Conservation (phyloP, 2,113 vertebrate species). For the Pholis gunnellus region DNA sequence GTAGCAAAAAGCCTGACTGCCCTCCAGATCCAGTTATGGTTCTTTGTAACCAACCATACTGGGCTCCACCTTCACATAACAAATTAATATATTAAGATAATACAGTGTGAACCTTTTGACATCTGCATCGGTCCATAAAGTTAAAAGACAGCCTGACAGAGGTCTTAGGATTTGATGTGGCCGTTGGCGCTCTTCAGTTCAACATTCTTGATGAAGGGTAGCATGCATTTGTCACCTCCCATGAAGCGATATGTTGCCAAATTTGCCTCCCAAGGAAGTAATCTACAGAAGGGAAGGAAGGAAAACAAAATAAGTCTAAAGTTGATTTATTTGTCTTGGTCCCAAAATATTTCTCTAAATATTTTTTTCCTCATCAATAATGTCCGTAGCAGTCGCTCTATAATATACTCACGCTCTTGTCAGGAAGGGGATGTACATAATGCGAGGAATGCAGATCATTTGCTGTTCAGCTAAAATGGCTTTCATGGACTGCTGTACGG, state of each 20-base stretch:
- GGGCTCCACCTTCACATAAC: conserved; percentile 12
- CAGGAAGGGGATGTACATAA: conserved; percentile 75
- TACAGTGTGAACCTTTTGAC: conserved; percentile 20
- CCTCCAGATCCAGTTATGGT: background rate
- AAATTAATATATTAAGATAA: background rate
- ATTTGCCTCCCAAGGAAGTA: conserved; percentile 80
- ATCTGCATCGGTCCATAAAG: background rate
- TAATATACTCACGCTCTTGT: conserved; percentile 71
- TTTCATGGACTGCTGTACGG: conserved; percentile 77
- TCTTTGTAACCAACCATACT: background rate
- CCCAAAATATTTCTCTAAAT: background rate
- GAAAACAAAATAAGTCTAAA: background rate
- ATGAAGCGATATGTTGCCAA: conserved; percentile 79
- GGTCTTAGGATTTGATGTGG: conserved; percentile 46
- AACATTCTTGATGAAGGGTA: conserved; percentile 79
- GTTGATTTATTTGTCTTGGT: background rate
- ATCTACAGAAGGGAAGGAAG: conserved; percentile 38
- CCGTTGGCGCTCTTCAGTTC: conserved; percentile 66
- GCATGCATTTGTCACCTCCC: conserved; percentile 82
- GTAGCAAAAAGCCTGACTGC: background rate
- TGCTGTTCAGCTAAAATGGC: conserved; percentile 76
- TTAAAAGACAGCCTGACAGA: background rate
- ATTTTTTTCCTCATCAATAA: background rate
- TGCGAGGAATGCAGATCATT: conserved; percentile 74
- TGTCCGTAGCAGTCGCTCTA: background rate